Evolutionary conservation across 1,140 invertebrate species (phyloP), one percentile per base, ranked within the genome.

Genomic region (Palaemon carinicauda): DNA sequence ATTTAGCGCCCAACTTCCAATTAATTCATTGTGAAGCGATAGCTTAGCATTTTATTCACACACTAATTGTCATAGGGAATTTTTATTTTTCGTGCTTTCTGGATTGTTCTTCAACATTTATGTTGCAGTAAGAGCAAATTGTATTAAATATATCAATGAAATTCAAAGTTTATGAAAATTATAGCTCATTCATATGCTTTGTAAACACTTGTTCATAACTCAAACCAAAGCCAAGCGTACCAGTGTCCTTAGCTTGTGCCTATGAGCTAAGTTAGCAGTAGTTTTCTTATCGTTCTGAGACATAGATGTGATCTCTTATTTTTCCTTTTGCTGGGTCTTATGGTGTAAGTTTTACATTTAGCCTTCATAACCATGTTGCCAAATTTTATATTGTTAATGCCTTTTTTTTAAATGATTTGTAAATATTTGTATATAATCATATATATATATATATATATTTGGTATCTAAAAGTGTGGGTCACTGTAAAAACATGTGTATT

Each of bases 181-280:
- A 41, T 41, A 41, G 41, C 12, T 41, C 41, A 9, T 41, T 41
- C 65, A 69, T 69, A 69, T 69, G 24, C 29, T 80, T 29, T 79
- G 50, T 80, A 54, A 56, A 80, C 33, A 80, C 56, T 80, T 80
- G 78, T 80, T 54, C 78, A 56, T 74, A 51, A 27, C 50, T 74
- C 71, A 79, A 78, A 86, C 84, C 84, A 86, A 80, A 86, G 84
- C 60, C 84, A 79, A 86, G 84, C 84, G 24, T 71, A 80, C 84
- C 84, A 86, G 84, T 86, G 84, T 80, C 82, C 84, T 86, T 86
- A 86, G 77, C 84, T 71, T 86, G 19, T 86, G 84, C 84, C 84
- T 86, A 78, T 79, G 84, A 80, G 65, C 84, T 86, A 79, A 79
- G 75, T 71, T 71, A 73, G 78, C 65, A 54, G 60, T 33, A 74